A percentile compares a stretch with the other conserved stretches of the same genome.
Conservation (phyloP, 2,797 vertebrate genomes). For the Melanotaenia boesemani region DNA sequence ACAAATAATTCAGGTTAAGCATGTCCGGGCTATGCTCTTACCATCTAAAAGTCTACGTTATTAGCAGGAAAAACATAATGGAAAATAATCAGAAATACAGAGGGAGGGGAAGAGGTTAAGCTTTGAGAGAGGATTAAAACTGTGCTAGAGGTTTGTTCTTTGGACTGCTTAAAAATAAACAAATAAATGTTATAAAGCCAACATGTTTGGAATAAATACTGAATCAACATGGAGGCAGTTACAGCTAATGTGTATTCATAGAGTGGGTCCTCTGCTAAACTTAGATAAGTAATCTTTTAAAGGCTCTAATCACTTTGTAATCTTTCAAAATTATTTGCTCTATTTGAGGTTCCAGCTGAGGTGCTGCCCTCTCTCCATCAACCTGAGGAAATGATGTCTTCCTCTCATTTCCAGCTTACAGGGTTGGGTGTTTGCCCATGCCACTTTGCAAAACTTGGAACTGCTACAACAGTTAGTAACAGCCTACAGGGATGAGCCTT, state of each 20-base stretch:
- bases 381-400: conserved; percentile 47
- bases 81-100: conserved; percentile 42
- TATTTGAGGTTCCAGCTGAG: conserved; percentile 29
- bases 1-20: conserved; percentile 9
- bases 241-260: conserved; percentile 20
- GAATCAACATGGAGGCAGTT: conserved; percentile 36
- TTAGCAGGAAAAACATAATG: conserved; percentile 28
- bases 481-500: conserved; percentile 24
- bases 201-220: conserved; percentile 31
- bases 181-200: neutral
- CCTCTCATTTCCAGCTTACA: conserved; percentile 17
- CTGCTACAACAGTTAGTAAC: conserved; percentile 11
- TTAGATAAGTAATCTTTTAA: conserved; percentile 26
- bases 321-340: conserved; percentile 35
- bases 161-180: neutral
- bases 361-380: conserved; percentile 13
- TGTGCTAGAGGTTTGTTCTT: conserved; percentile 29
- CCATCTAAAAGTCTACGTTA: conserved; percentile 34
- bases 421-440: conserved; percentile 37
- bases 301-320: conserved; percentile 23
- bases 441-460: conserved; percentile 17
- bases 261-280: conserved; percentile 7
- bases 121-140: conserved; percentile 45
- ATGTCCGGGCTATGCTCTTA: neutral
- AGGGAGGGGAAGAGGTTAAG: conserved; percentile 24